Evolutionary conservation across 2,888 invertebrate genomes (phyloP).

Genomic region (Empis livida): DNA sequence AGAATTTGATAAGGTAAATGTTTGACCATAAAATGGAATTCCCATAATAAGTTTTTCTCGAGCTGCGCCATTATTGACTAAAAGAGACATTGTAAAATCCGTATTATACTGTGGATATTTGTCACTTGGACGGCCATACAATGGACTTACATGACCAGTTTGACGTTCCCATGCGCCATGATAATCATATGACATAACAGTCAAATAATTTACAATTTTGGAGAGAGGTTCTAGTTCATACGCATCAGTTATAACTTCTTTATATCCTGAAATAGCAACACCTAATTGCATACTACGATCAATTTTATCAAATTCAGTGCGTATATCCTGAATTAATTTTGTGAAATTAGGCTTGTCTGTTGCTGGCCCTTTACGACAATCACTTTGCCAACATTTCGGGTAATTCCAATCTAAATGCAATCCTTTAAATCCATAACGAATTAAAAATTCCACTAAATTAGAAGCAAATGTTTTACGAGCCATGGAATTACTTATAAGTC

Average conservation of each 20-base stretch:
- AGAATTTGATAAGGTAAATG: conserved; percentile 50
- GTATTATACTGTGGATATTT: conserved; percentile 63
- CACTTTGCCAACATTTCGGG: conserved; percentile 86
- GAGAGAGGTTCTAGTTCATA: conserved; percentile 66
- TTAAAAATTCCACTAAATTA: conserved; percentile 55
- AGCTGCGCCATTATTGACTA: conserved; percentile 60
- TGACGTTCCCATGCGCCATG: conserved; percentile 77
- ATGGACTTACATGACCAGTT: conserved; percentile 71
- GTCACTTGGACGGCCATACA: conserved; percentile 52
- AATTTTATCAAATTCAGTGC: conserved; percentile 23
- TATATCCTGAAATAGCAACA: conserved; percentile 77
- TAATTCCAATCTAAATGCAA: conserved; percentile 92
- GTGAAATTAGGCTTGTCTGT: conserved; percentile 68
- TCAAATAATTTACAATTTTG: conserved; percentile 60
- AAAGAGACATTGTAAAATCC: conserved; percentile 66
- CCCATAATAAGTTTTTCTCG: conserved; percentile 66
- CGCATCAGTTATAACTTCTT: conserved; percentile 75
- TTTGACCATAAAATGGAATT: conserved; percentile 78
- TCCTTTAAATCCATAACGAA: conserved; percentile 67
- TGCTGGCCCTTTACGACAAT: conserved; percentile 67
- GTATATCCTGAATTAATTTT: conserved; percentile 53
- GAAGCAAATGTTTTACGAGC: conserved; percentile 57
- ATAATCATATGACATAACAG: conserved; percentile 80
- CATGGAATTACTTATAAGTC: conserved; percentile 53
- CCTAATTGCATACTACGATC: conserved; percentile 54